A percentile compares a stretch with the other conserved stretches of the same genome.
phyloP scores from a whole-genome alignment of 2,113 vertebrate genomes.

The Gymnocephalus cernua region DNA sequence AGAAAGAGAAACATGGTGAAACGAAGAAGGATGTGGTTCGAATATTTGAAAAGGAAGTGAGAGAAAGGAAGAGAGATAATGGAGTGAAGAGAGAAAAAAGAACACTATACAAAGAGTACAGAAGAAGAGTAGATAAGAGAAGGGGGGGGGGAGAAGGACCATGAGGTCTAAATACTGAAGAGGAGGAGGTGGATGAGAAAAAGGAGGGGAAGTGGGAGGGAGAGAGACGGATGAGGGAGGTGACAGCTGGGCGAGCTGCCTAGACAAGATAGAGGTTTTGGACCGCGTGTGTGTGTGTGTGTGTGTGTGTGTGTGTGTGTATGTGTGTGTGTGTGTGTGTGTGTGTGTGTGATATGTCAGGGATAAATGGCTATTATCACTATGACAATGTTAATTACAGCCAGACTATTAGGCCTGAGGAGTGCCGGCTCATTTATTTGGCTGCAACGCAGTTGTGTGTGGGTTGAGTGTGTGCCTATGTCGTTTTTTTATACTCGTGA shows the following conservation, averaged over 20 bases:
- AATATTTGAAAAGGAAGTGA: constrained; percentile 10
- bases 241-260: constrained; percentile 71
- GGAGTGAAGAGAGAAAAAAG: background rate
- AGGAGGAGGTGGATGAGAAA: constrained; percentile 4
- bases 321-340: constrained; percentile 25
- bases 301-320: constrained; percentile 23
- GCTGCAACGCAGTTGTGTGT: constrained; percentile 57
- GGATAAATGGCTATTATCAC: constrained; percentile 84
- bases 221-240: constrained; percentile 57
- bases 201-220: constrained; percentile 6
- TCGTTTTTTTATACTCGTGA: constrained; percentile 12
- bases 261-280: constrained; percentile 65
- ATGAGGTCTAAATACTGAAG: constrained; percentile 48
- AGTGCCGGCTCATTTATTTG: constrained; percentile 79
- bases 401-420: constrained; percentile 77
- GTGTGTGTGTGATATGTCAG: constrained; percentile 70
- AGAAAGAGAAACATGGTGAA: background rate
- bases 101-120: background rate
- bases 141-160: background rate
- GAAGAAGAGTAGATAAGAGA: background rate
- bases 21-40: background rate
- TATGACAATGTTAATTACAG: constrained; percentile 85
- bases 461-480: constrained; percentile 40
- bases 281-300: constrained; percentile 34
- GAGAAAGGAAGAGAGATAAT: constrained; percentile 12